Evolutionary conservation across 2,888 invertebrate species (phyloP).

Genomic region (Dorcus hopei): DNA sequence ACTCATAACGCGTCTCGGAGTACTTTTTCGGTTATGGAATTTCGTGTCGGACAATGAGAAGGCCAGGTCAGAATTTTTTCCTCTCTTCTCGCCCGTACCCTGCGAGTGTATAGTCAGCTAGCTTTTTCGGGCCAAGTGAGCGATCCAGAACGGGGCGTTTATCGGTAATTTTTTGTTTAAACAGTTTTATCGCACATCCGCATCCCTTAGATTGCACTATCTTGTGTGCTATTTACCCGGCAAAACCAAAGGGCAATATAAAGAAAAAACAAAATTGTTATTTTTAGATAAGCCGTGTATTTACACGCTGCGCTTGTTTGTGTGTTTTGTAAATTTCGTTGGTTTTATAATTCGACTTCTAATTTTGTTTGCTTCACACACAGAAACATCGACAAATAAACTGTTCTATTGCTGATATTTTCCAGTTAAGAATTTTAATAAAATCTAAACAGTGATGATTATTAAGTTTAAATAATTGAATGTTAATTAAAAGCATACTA

Average conservation of each 20-base stretch:
- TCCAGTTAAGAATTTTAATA: too few relatives aligned
- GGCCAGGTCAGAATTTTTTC: too few relatives aligned
- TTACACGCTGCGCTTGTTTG: constrained; percentile 36
- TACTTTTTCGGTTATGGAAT: not conserved
- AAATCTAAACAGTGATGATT: too few relatives aligned
- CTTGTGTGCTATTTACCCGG: constrained; percentile 43
- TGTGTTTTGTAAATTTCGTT: constrained; percentile 26
- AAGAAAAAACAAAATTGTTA: constrained; percentile 45
- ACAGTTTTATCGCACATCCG: constrained; percentile 32
- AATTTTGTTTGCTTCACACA: not conserved
- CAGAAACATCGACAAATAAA: too few relatives aligned
- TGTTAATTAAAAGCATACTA: too few relatives aligned
- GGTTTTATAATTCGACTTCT: not conserved
- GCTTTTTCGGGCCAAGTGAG: not conserved
- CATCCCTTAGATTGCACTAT: constrained; percentile 28
- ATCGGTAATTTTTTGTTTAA: constrained; percentile 22
- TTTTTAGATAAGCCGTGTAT: constrained; percentile 45
- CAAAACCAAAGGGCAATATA: constrained; percentile 44
- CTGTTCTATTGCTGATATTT: too few relatives aligned
- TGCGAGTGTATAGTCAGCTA: too few relatives aligned
- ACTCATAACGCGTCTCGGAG: not conserved
- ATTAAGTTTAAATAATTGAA: too few relatives aligned
- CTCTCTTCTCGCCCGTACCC: too few relatives aligned
- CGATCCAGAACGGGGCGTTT: constrained; percentile 5
- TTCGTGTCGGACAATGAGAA: not conserved